A percentile compares a stretch with the other conserved stretches of the same genome.
These are phyloP conservation scores for Drosophila lacicola DNA, from an alignment of 2,888 invertebrate genomes.

Conservation along the genomic window DNA sequence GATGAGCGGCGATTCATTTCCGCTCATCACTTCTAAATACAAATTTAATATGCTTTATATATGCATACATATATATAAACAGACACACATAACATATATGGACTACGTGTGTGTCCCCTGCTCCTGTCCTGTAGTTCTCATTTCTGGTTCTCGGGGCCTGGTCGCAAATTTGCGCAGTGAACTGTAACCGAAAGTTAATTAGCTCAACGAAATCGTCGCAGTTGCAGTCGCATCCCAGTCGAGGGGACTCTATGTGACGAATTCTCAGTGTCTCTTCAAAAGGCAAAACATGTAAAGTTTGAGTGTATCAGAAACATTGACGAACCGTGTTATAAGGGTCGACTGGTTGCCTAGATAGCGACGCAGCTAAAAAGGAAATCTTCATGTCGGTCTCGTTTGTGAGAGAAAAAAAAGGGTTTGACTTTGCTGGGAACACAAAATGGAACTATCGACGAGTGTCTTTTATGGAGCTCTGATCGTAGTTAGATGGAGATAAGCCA, in stretches of 20 bases:
- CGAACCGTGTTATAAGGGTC: conserved; percentile 52
- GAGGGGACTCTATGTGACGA: conserved; percentile 51
- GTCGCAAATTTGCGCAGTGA: conserved; percentile 71
- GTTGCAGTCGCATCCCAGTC: conserved; percentile 37
- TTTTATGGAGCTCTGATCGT: background rate
- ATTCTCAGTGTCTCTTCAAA: conserved; percentile 37
- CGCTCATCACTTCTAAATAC: conserved; percentile 57
- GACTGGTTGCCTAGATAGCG: conserved; percentile 28
- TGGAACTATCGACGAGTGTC: conserved; percentile 1
- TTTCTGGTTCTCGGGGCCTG: conserved; percentile 20
- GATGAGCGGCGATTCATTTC: conserved; percentile 74
- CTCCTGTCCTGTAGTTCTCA: conserved; percentile 12
- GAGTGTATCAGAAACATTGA: conserved; percentile 32
- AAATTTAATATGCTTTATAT: conserved; percentile 56
- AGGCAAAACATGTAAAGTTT: conserved; percentile 21
- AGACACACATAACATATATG: conserved; percentile 9
- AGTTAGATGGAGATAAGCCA: conserved; percentile 1
- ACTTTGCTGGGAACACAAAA: conserved; percentile 31
- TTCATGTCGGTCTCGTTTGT: conserved; percentile 24
- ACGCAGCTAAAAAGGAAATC: conserved; percentile 50
- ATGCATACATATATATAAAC: conserved; percentile 1
- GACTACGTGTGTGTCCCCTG: conserved; percentile 45
- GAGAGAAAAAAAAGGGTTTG: conserved; percentile 45
- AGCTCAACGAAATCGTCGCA: conserved; percentile 69
- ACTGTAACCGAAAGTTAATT: conserved; percentile 79